Evolutionary conservation across 2,797 vertebrate genomes (phyloP).

Genomic region (Potorous gilbertii): DNA sequence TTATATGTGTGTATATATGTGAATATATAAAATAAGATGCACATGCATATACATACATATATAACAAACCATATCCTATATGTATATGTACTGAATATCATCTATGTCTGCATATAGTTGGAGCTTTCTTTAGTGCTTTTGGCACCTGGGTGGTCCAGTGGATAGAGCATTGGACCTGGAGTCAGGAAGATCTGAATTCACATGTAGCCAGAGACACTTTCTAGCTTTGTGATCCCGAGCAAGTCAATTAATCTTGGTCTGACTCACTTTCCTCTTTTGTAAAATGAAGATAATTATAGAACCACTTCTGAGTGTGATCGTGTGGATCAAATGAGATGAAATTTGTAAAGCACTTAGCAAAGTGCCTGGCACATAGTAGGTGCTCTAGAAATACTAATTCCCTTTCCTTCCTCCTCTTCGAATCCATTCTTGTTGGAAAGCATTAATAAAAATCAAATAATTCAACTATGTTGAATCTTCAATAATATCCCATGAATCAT

Average conservation of each 20-base stretch:
- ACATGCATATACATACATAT: too few relatives aligned
- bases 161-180: background rate
- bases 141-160: background rate
- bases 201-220: background rate
- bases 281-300: background rate
- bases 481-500: background rate
- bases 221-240: background rate
- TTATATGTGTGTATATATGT: background rate
- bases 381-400: background rate
- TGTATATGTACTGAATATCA: background rate
- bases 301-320: background rate
- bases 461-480: constrained; percentile 23
- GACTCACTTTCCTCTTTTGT: background rate
- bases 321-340: background rate
- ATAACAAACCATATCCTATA: background rate
- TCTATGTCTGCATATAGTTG: background rate
- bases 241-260: background rate
- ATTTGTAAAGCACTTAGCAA: background rate
- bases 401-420: background rate
- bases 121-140: background rate
- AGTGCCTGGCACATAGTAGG: background rate
- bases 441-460: constrained; percentile 22
- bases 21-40: background rate
- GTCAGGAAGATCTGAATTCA: background rate
- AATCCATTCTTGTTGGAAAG: background rate